These are phyloP conservation scores for Phoxinus phoxinus DNA, from an alignment of 2,113 vertebrate species.

Conservation along the genomic window DNA sequence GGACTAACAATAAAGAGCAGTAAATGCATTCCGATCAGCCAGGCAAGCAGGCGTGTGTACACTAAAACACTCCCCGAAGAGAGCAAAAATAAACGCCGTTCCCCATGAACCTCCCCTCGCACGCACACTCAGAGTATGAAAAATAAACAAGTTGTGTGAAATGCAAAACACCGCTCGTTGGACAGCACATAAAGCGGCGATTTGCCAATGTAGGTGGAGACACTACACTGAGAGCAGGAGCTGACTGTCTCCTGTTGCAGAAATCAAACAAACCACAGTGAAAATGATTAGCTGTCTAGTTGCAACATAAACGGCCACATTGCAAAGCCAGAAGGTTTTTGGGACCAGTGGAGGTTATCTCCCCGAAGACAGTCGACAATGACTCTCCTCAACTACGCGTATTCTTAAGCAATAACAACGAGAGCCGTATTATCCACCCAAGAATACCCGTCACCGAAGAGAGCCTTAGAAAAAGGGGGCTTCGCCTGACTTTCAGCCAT, in stretches of 20 bases:
- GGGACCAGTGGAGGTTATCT: slow-evolving; percentile 53
- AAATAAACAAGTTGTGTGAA: slow-evolving; percentile 47
- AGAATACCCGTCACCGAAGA: slow-evolving; percentile 97
- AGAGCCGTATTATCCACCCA: slow-evolving; percentile 98
- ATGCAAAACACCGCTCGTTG: slow-evolving; percentile 38
- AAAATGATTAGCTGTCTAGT: slow-evolving; percentile 52
- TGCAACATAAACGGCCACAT: slow-evolving; percentile 51
- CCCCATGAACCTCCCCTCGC: neutral
- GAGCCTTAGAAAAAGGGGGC: slow-evolving; percentile 78
- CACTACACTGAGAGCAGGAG: slow-evolving; percentile 32
- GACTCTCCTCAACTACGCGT: slow-evolving; percentile 97
- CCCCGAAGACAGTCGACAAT: slow-evolving; percentile 77
- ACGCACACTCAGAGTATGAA: neutral
- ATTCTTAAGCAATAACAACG: slow-evolving; percentile 99
- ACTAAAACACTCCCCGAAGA: slow-evolving; percentile 59
- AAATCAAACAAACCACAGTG: slow-evolving; percentile 49
- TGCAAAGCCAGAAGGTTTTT: slow-evolving; percentile 39
- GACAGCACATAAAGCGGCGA: slow-evolving; percentile 41
- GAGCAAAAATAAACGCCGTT: slow-evolving; percentile 55
- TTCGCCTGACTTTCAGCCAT: slow-evolving; percentile 51
- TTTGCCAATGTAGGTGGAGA: slow-evolving; percentile 49
- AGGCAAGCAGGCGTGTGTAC: slow-evolving; percentile 54
- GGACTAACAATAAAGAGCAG: slow-evolving; percentile 51
- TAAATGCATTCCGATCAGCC: slow-evolving; percentile 53
- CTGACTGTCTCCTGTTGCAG: slow-evolving; percentile 45